phyloP scores from a whole-genome alignment of 2,113 vertebrate species.

The Tor tambroides region DNA sequence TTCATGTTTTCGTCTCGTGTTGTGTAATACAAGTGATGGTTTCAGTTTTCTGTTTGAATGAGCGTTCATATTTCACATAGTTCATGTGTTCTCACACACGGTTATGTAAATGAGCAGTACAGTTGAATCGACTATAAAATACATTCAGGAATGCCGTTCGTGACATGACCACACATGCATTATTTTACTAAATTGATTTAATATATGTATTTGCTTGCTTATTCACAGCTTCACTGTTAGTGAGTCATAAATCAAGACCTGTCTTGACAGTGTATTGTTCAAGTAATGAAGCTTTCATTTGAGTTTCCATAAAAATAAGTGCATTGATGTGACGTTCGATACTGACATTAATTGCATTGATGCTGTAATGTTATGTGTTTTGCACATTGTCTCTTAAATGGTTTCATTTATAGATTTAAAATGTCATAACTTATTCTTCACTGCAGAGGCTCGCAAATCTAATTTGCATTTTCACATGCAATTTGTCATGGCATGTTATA shows the following conservation, averaged over 20 bases:
- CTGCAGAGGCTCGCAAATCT: not conserved
- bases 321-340: not conserved
- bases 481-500: not conserved
- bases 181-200: not conserved
- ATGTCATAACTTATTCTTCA: not conserved
- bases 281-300: not conserved
- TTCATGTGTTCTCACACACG: not conserved
- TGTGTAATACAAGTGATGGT: not conserved
- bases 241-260: no score
- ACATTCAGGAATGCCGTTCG: not conserved
- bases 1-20: not conserved
- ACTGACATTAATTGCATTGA: not conserved
- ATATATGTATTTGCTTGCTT: not conserved
- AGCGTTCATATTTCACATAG: conserved; percentile 2
- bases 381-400: not conserved
- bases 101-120: not conserved
- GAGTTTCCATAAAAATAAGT: not conserved
- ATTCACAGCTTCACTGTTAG: no score
- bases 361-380: not conserved
- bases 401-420: not conserved
- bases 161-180: not conserved
- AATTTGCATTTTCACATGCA: no score
- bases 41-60: not conserved
- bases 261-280: not conserved
- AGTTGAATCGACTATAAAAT: not conserved